These are phyloP conservation scores for Drosophila watanabei DNA, from an alignment of 1,140 invertebrate genomes.

Conservation along the genomic window DNA sequence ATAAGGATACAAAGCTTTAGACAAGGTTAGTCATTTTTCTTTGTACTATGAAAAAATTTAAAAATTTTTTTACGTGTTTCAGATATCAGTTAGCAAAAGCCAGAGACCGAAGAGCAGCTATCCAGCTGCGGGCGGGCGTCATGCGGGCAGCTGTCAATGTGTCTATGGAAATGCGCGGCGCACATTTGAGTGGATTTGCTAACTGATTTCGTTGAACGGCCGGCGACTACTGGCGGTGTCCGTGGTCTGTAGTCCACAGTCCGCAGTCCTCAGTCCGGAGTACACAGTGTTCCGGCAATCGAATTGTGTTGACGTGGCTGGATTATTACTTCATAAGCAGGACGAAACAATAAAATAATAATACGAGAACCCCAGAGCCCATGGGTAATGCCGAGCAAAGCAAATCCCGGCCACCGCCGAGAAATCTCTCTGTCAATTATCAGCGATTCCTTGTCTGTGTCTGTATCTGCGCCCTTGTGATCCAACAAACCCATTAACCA, in stretches of 20 bases:
- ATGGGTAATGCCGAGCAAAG: slow-evolving; percentile 14
- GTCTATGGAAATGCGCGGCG: slow-evolving; percentile 79
- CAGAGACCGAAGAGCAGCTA: slow-evolving; percentile 12
- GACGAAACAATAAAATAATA: slow-evolving; percentile 68
- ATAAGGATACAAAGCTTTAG: not conserved
- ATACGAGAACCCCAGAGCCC: slow-evolving; percentile 4
- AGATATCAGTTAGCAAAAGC: slow-evolving; percentile 20
- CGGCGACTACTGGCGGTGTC: slow-evolving; percentile 49
- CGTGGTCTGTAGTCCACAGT: slow-evolving; percentile 43
- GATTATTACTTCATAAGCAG: slow-evolving; percentile 84
- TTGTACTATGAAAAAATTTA: not conserved
- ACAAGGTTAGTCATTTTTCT: not conserved
- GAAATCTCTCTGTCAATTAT: slow-evolving; percentile 75
- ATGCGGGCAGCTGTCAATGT: slow-evolving; percentile 82
- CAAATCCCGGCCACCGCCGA: slow-evolving; percentile 29
- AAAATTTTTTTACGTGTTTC: slow-evolving; percentile 9
- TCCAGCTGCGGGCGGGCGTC: slow-evolving; percentile 37
- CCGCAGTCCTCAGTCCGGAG: slow-evolving; percentile 19
- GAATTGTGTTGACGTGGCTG: slow-evolving; percentile 83
- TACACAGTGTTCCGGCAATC: slow-evolving; percentile 73
- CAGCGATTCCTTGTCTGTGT: slow-evolving; percentile 69
- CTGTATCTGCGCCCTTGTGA: slow-evolving; percentile 40
- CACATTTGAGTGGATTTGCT: slow-evolving; percentile 83
- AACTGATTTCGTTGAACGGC: slow-evolving; percentile 79
- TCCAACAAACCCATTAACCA: slow-evolving; percentile 69